Evolutionary conservation across 2,113 vertebrate genomes (phyloP).

Genomic region (Mustela lutreola): DNA sequence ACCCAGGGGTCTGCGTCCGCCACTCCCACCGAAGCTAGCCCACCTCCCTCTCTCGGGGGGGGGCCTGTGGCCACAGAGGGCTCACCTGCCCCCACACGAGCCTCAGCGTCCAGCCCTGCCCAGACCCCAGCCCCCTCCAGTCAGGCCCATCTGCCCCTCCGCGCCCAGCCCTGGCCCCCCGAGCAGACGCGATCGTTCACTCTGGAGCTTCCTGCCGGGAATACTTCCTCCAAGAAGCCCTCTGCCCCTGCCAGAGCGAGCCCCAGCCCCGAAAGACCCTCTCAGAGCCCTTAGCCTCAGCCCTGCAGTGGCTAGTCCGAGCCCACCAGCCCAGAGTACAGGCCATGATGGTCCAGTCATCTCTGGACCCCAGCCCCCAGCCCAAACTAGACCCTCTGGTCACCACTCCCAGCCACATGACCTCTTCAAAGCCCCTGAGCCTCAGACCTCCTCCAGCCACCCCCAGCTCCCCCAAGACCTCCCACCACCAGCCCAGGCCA

Average conservation of each 20-base stretch:
- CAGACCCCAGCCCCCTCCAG: neutral
- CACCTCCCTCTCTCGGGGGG: neutral
- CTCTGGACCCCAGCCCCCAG: neutral
- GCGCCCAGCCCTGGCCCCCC: neutral
- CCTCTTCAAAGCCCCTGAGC: neutral
- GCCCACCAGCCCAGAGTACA: rapidly evolving
- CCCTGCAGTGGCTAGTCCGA: neutral
- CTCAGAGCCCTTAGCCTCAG: neutral
- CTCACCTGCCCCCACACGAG: neutral
- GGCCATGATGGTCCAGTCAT: neutral
- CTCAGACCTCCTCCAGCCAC: neutral
- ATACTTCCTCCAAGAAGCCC: neutral
- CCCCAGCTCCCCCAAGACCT: neutral
- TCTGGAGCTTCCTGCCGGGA: neutral
- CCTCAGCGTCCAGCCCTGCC: neutral
- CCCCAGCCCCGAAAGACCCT: neutral
- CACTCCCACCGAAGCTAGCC: neutral
- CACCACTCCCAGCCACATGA: rapidly evolving
- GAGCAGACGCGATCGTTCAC: rapidly evolving
- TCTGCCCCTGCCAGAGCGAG: neutral
- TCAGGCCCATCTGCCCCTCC: neutral
- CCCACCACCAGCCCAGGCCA: neutral
- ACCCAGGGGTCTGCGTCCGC: rapidly evolving
- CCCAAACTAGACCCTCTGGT: neutral
- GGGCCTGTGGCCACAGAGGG: neutral